Evolutionary conservation across 2,113 vertebrate species (phyloP).

Genomic region (Sinocyclocheilus anshuiensis): DNA sequence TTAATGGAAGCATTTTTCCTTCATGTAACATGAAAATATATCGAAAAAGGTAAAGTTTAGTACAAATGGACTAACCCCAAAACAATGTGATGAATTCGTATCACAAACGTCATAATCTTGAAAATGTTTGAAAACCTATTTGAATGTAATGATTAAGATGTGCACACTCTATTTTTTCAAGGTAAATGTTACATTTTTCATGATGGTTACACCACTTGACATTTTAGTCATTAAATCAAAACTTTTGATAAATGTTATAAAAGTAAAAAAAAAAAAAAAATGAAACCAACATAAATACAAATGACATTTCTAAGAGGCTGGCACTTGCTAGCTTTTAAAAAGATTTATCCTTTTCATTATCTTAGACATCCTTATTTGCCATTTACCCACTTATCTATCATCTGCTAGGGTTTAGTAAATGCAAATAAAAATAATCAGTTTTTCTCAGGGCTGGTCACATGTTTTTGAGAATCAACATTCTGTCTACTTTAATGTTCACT

Average conservation of each 20-base stretch:
- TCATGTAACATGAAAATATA: not conserved
- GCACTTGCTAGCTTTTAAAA: not conserved
- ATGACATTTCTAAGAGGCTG: not conserved
- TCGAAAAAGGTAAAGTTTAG: not conserved
- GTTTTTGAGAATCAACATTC: not conserved
- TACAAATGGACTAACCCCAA: not conserved
- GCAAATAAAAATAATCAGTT: not conserved
- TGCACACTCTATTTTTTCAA: not conserved
- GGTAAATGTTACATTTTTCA: not conserved
- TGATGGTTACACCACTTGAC: conserved; percentile 4
- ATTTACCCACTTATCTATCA: conserved; percentile 11
- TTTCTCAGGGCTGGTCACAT: not conserved
- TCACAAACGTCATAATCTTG: not conserved
- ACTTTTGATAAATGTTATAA: not conserved
- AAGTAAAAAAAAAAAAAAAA: not conserved
- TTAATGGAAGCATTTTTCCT: not conserved
- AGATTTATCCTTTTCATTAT: not conserved
- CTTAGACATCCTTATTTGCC: not conserved
- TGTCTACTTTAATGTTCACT: not conserved
- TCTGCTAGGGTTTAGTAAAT: conserved; percentile 7
- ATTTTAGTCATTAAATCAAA: not conserved
- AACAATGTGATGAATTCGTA: not conserved
- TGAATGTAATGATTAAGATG: not conserved
- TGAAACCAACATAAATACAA: not conserved
- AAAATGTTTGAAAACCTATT: not conserved